Conservation (phyloP, 2,113 vertebrate genomes). For the Triplophysa siluroides region DNA sequence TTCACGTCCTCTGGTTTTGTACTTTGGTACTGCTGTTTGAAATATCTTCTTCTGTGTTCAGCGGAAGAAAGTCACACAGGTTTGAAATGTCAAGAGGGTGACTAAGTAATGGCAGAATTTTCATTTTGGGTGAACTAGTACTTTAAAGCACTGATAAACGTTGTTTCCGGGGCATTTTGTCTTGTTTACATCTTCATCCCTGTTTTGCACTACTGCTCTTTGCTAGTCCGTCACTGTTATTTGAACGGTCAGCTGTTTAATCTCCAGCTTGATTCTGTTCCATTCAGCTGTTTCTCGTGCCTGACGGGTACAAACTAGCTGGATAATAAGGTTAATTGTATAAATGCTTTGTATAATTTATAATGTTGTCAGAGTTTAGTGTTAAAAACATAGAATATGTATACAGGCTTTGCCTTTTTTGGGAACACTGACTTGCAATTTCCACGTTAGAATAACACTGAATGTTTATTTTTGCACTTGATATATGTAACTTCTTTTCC, state of each 20-base stretch:
- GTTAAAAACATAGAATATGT: neutral
- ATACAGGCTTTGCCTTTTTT: neutral
- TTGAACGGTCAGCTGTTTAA: constrained; percentile 42
- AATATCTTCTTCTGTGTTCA: too few relatives aligned
- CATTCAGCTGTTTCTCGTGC: constrained; percentile 4
- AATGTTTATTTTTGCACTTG: constrained; percentile 1
- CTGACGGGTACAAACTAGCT: neutral
- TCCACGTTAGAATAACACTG: neutral
- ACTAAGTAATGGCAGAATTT: too few relatives aligned
- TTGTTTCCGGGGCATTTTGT: neutral
- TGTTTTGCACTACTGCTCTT: constrained; percentile 50
- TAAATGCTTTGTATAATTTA: constrained; percentile 2
- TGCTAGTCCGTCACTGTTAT: constrained; percentile 46
- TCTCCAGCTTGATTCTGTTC: constrained; percentile 12
- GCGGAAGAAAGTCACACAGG: too few relatives aligned
- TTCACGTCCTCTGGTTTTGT: too few relatives aligned
- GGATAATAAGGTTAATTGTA: neutral
- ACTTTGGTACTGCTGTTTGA: too few relatives aligned
- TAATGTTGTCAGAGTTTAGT: neutral
- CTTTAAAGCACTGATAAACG: neutral
- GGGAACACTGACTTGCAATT: neutral
- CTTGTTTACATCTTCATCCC: neutral
- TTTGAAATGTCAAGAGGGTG: too few relatives aligned
- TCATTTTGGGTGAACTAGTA: too few relatives aligned
- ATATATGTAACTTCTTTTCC: neutral